Base-by-base conservation (phyloP, 2,797 vertebrate species). In the Hylomyscus alleni region DNA sequence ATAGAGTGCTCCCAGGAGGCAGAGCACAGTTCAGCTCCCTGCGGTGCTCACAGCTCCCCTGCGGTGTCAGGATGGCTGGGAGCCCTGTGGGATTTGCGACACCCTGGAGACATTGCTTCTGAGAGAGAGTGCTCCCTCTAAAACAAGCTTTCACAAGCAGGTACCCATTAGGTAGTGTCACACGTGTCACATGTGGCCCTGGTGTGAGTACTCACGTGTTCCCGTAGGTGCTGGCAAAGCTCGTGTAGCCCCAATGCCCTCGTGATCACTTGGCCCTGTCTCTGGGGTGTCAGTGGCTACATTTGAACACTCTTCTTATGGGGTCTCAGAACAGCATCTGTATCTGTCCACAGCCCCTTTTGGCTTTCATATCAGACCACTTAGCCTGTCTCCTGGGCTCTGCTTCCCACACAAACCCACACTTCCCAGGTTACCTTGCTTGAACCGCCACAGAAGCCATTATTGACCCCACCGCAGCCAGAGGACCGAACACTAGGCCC, bases 21-120 rank as follows among this genome's bases (percentile, higher is more conserved):
- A 0, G 50, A 10, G 14, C 20, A 1, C 17, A 0, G 19, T 76
- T 73, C 24, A 1, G 0, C 26, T 1, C 10, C n/a, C 52, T 1
- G 67, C 44, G 3, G 26, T 56, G 60, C 29, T 2, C 34, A 0
- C 13, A 3, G 77, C 83, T 40, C 47, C 78, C 17, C 50, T 72
- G 73, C 58, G 65, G 31, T 2, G 6, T 37, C 34, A 20, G 40
- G 91, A 78, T 40, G 34, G 69, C n/a, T 7, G 31, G 50, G 60
- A 90, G 34, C 17, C 56, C 4, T 47, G 31, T 65, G 84, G 69
- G 22, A 37, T 10, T 80, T n/a, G 20, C 26, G n/a, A 17, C 47
- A n/a, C 31, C 65, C 81, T 40, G 58, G 56, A 60, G 62, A 72
- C 4, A 8, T 60, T 1, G 12, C 44, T 93, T 52, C 89, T 13